phyloP scores from a whole-genome alignment of 2,797 vertebrate genomes.

The Amazona finschi region DNA sequence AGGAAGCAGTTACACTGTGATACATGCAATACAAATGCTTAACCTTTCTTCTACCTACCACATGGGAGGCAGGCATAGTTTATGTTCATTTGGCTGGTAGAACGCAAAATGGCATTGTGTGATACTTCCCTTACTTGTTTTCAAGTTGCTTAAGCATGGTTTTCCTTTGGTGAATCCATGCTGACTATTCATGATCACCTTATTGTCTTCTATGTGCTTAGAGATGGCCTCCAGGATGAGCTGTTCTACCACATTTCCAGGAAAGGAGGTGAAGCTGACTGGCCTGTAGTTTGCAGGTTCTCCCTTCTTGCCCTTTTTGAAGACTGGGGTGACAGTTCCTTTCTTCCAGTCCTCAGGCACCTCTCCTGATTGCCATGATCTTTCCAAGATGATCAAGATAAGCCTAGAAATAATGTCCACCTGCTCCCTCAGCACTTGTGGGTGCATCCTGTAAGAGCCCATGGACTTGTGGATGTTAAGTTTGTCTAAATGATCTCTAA shows the following conservation, averaged over 20 bases:
- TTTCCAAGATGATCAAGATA: not conserved
- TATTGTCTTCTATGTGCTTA: not conserved
- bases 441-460: not conserved
- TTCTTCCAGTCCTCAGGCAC: not conserved
- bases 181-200: not conserved
- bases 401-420: not conserved
- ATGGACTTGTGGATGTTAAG: not conserved
- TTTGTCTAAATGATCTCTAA: not conserved
- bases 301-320: not conserved
- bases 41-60: not conserved
- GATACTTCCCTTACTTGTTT: not conserved
- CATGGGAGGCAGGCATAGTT: not conserved
- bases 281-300: not conserved
- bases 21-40: not conserved
- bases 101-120: not conserved
- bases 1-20: not conserved
- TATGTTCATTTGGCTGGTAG: not conserved
- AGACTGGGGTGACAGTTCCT: not conserved
- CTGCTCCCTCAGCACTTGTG: not conserved
- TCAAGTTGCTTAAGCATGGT: not conserved
- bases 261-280: not conserved
- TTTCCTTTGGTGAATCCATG: not conserved
- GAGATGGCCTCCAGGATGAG: not conserved
- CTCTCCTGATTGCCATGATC: not conserved
- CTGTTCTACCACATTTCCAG: not conserved